phyloP scores from a whole-genome alignment of 2,797 vertebrate species.

The Acestrorhynchus altus region DNA sequence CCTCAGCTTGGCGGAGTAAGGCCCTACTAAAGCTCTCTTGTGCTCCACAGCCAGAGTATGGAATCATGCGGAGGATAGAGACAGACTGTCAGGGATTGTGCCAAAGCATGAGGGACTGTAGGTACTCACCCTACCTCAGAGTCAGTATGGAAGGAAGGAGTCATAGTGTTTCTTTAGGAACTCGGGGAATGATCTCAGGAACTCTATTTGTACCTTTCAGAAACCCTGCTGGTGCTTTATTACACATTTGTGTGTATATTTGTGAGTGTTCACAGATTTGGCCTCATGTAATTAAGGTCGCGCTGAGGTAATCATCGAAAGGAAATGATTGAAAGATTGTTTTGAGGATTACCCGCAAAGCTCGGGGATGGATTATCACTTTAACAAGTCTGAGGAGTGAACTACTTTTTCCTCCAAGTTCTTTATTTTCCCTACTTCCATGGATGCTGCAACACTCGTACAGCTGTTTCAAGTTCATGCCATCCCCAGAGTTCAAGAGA shows the following conservation, averaged over 20 bases:
- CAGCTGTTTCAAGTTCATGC: constrained; percentile 18
- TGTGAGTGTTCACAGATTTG: constrained; percentile 23
- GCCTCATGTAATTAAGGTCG: constrained; percentile 21
- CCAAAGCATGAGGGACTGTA: constrained; percentile 51
- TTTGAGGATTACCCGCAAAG: constrained; percentile 10
- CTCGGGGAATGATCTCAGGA: constrained; percentile 41
- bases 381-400: constrained; percentile 1
- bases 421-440: background rate
- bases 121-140: constrained; percentile 47
- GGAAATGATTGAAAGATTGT: background rate
- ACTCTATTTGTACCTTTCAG: constrained; percentile 33
- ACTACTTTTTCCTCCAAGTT: too few relatives aligned
- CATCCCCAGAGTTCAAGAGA: constrained; percentile 11
- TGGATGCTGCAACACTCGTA: background rate
- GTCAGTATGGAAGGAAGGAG: constrained; percentile 45
- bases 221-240: constrained; percentile 31
- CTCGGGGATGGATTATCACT: constrained; percentile 16
- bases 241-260: constrained; percentile 29
- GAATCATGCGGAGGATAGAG: constrained; percentile 35
- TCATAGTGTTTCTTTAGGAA: constrained; percentile 15
- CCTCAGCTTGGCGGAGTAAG: constrained; percentile 50
- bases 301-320: constrained; percentile 21
- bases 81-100: constrained; percentile 43
- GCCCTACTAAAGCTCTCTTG: constrained; percentile 49
- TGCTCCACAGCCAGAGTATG: constrained; percentile 29